phyloP scores from a whole-genome alignment of 1,140 invertebrate species.

The Drosophila teissieri region DNA sequence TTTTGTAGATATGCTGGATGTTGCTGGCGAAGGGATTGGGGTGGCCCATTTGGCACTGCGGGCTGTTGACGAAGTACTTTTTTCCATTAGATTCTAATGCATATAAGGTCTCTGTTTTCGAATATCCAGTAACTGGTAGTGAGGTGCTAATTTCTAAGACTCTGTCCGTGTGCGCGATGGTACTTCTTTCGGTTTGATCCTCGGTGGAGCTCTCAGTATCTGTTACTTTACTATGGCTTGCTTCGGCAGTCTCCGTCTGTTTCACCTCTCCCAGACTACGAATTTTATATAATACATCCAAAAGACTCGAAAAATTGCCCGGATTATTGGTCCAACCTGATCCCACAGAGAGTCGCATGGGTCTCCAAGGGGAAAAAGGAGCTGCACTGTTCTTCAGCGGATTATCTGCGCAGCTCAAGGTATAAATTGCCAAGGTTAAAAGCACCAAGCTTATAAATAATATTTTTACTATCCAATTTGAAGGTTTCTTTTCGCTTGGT shows the following conservation, averaged over 20 bases:
- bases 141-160: neutral
- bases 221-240: no score
- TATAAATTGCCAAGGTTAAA: constrained; percentile 8
- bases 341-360: no score
- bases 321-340: no score
- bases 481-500: neutral
- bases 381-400: no score
- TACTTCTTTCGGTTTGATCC: neutral
- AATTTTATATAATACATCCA: neutral
- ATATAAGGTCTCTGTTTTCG: neutral
- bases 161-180: neutral
- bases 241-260: neutral
- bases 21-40: constrained; percentile 88
- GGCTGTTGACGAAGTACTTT: constrained; percentile 61
- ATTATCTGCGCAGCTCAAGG: neutral
- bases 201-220: neutral
- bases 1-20: constrained; percentile 86
- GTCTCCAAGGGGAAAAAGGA: no score
- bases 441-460: constrained; percentile 3
- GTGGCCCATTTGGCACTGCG: constrained; percentile 88
- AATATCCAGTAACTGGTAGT: neutral
- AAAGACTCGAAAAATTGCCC: neutral
- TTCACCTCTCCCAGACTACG: no score
- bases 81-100: neutral
- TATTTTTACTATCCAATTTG: constrained; percentile 6